Evolutionary conservation across 2,888 invertebrate genomes (phyloP).

Genomic region (Agriopis marginaria): DNA sequence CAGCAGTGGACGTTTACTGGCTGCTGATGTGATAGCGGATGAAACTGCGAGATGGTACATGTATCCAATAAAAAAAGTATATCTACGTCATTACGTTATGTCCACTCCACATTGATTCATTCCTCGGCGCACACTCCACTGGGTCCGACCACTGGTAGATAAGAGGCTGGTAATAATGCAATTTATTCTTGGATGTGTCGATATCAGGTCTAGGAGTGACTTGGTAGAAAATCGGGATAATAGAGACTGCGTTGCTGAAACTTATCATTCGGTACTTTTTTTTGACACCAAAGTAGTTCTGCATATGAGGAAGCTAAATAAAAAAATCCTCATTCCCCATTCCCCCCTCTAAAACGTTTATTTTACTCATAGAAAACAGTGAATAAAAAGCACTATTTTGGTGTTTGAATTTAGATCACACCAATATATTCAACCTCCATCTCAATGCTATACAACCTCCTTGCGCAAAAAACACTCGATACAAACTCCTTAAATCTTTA

Average conservation of each 20-base stretch:
- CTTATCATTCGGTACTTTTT: neutral
- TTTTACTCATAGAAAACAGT: too few species aligned
- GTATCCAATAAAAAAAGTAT: neutral
- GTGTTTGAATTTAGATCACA: too few species aligned
- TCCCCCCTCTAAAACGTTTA: too few species aligned
- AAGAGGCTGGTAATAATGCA: slow-evolving; percentile 40
- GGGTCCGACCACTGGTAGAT: slow-evolving; percentile 28
- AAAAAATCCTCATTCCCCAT: too few species aligned
- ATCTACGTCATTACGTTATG: slow-evolving; percentile 4
- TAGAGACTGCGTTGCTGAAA: neutral
- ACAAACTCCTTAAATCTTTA: too few species aligned
- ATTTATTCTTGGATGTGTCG: slow-evolving; percentile 45
- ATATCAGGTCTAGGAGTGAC: slow-evolving; percentile 30
- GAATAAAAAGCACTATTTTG: too few species aligned
- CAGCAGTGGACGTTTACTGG: too few species aligned
- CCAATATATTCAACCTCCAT: too few species aligned
- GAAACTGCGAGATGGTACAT: neutral
- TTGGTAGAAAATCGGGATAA: slow-evolving; percentile 1
- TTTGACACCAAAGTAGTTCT: too few species aligned
- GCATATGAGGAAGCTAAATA: too few species aligned
- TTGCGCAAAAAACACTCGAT: too few species aligned
- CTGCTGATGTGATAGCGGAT: neutral
- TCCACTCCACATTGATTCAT: slow-evolving; percentile 15
- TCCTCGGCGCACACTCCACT: slow-evolving; percentile 24
- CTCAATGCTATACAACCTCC: too few species aligned